A percentile compares a stretch with the other conserved stretches of the same genome.
phyloP scores from a whole-genome alignment of 2,888 invertebrate genomes.

The Nasonovia ribisnigri region DNA sequence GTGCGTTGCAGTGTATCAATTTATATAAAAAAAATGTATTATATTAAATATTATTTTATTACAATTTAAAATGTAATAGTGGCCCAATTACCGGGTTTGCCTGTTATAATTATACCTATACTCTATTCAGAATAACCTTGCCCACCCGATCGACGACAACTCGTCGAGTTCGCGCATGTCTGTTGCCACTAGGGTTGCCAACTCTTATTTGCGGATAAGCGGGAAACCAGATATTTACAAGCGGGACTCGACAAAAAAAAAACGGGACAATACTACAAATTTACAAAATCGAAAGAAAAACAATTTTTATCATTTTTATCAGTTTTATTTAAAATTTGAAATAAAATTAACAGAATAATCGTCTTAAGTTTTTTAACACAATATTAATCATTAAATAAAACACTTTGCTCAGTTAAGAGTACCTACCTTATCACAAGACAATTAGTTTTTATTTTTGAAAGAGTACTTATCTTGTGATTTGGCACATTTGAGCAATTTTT shows the following conservation, averaged over 20 bases:
- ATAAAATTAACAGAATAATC: conserved; percentile 9
- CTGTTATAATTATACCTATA: no score
- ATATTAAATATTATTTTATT: no score
- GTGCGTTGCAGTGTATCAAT: no score
- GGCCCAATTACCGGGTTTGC: no score
- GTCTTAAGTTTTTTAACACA: neutral
- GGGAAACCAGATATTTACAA: neutral
- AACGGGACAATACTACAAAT: neutral
- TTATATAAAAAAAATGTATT: no score
- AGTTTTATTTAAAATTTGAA: conserved; percentile 30
- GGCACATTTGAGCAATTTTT: conserved; percentile 23
- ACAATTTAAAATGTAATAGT: no score
- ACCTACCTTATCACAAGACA: neutral
- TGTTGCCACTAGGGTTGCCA: no score
- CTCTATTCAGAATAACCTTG: no score
- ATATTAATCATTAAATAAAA: conserved; percentile 5
- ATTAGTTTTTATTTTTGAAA: neutral
- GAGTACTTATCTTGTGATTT: conserved; percentile 1
- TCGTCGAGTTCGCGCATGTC: no score
- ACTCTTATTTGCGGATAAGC: no score
- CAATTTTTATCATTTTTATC: neutral
- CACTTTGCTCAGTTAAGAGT: conserved; percentile 1
- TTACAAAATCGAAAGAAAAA: conserved; percentile 5
- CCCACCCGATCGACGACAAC: no score
- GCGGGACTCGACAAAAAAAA: conserved; percentile 22